These are phyloP conservation scores for Eufriesea mexicana DNA, from an alignment of 1,140 invertebrate genomes.

Conservation along the genomic window DNA sequence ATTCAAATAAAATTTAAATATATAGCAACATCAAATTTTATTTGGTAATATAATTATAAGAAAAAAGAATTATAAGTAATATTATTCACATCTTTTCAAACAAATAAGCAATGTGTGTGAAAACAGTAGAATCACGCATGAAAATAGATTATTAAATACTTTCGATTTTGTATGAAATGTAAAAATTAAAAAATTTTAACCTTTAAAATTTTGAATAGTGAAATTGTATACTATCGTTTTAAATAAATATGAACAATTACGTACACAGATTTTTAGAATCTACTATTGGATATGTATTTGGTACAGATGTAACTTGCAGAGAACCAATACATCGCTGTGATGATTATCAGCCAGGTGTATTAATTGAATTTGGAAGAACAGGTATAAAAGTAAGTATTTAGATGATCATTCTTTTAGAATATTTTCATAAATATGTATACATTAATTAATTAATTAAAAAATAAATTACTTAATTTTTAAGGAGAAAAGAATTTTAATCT, in stretches of 20 bases:
- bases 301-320: slow-evolving; percentile 77
- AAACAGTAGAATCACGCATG: not conserved
- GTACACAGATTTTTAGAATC: slow-evolving; percentile 73
- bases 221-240: not conserved
- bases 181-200: not conserved
- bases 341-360: slow-evolving; percentile 76
- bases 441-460: not conserved
- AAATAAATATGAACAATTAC: slow-evolving; percentile 68
- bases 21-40: too few relatives aligned
- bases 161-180: too few relatives aligned
- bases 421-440: not conserved
- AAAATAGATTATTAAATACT: not conserved
- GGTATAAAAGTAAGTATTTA: slow-evolving; percentile 66
- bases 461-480: not conserved
- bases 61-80: not conserved
- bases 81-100: not conserved
- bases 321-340: slow-evolving; percentile 77
- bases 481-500: not conserved
- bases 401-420: not conserved
- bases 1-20: not conserved
- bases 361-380: slow-evolving; percentile 76
- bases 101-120: slow-evolving; percentile 13
- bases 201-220: not conserved
- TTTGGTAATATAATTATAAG: not conserved
- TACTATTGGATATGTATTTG: slow-evolving; percentile 76